These are phyloP conservation scores for Hermaeophaga mercurialis DNA, from an alignment of 2,888 invertebrate genomes.

Conservation along the genomic window DNA sequence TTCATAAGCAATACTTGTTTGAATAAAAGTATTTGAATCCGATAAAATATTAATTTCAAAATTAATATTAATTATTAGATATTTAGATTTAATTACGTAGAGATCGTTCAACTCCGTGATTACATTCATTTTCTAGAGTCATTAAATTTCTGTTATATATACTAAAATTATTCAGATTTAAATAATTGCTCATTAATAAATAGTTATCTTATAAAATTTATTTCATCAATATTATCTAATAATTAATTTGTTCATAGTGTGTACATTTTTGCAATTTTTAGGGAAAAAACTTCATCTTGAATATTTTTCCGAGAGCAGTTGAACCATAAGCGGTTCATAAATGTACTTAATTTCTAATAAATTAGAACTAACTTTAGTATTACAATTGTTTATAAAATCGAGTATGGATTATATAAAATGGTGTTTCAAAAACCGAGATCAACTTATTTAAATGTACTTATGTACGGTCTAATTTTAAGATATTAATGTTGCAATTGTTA, in stretches of 20 bases:
- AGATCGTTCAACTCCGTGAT: neutral
- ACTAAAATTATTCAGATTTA: neutral
- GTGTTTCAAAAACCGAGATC: no score
- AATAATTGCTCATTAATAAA: neutral
- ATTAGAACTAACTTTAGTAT: no score
- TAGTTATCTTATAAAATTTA: no score
- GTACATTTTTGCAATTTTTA: no score
- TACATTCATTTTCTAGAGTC: neutral
- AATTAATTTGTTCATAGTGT: no score
- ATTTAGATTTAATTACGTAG: neutral
- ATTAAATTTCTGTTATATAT: neutral
- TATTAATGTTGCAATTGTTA: slow-evolving; percentile 16
- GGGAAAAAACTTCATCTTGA: no score
- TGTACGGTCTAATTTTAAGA: slow-evolving; percentile 12
- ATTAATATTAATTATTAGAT: neutral
- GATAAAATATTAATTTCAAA: neutral
- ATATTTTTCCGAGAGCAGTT: no score
- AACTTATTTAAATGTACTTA: neutral
- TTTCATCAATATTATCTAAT: no score
- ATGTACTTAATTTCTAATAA: no score
- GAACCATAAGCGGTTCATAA: no score
- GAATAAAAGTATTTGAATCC: neutral
- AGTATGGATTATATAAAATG: no score
- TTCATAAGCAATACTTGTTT: neutral
- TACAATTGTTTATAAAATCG: no score